Conservation (phyloP, 2,888 invertebrate species). For the Pammene aurita region DNA sequence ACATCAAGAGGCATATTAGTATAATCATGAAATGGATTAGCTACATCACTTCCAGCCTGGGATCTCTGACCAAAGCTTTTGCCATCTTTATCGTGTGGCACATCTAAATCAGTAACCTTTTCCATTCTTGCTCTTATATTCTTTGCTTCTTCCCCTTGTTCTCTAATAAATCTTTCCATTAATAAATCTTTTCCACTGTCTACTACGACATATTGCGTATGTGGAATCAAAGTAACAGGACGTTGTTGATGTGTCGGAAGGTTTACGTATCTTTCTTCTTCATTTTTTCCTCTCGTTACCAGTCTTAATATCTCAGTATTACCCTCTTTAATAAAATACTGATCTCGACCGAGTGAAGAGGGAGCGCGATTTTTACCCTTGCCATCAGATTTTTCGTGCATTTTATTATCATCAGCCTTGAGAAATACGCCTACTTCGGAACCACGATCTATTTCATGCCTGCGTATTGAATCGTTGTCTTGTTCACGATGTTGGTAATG, state of each 20-base stretch:
- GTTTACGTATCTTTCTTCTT: conserved; percentile 85
- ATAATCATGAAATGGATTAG: conserved; percentile 67
- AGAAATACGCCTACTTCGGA: conserved; percentile 84
- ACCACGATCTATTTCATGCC: conserved; percentile 90
- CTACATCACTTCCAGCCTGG: conserved; percentile 60
- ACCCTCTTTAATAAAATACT: conserved; percentile 92
- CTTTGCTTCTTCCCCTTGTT: conserved; percentile 87
- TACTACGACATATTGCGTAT: conserved; percentile 85
- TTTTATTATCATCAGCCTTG: conserved; percentile 68
- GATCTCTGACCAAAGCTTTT: conserved; percentile 77
- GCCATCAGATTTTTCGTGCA: conserved; percentile 61
- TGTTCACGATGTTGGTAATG: conserved; percentile 79
- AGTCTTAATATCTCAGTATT: conserved; percentile 92
- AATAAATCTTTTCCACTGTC: conserved; percentile 93
- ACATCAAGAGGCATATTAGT: conserved; percentile 66
- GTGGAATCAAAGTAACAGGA: conserved; percentile 81
- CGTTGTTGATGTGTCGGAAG: conserved; percentile 80
- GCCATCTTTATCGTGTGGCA: conserved; percentile 79
- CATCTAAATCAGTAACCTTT: conserved; percentile 72
- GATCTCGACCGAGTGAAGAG: conserved; percentile 84
- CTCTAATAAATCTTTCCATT: conserved; percentile 92
- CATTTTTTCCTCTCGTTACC: conserved; percentile 88
- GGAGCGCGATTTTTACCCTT: conserved; percentile 64
- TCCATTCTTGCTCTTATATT: conserved; percentile 81
- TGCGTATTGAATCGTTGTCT: conserved; percentile 88